Base-by-base conservation (phyloP, 2,888 invertebrate species). In the Athripsodes cinereus region DNA sequence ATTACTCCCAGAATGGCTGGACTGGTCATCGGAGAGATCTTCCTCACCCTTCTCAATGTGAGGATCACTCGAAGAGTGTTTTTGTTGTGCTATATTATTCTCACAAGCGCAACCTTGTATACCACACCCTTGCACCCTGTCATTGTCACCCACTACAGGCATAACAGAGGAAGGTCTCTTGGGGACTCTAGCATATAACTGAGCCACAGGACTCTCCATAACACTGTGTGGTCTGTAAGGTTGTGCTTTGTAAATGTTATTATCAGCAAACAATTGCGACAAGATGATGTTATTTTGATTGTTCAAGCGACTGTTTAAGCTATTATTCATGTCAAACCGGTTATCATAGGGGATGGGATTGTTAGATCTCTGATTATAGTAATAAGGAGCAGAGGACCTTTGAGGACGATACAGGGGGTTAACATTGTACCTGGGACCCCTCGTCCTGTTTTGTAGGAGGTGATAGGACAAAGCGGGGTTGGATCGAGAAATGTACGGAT, bases 191-290 rank as follows among this genome's bases (percentile, higher is more conserved):
- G 68, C 3, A 11, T 73, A 71, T 64, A 70, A 74, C 13, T 63
- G 26, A 50, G 49, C 20, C 11, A 54, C 65, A 18, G 61, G 59
- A 0, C 71, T 72, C 67, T 78, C 78, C 40, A 78, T 67, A 57
- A 78, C 78, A 63, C 78, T 79, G 46, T 73, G 75, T 0, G 79
- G 78, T 66, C 78, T 70, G 59, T 73, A 74, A 1, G 69, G 65
- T 62, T 73, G 74, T 3, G 71, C 69, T 3, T 70, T 70, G 46
- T 70, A 69, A 1, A 67, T 62, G 40, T 71, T 71, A 48, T 65
- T 69, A n/a, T 57, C 49, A 26, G 51, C 50, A 52, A 64, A 62
- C 35, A 63, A 53, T 22, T 60, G 55, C 18, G 54, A 59, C 52
- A 61, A 40, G 58, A 51, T 61, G 51, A 52, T 61, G 50, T 62